Conservation (phyloP, 2,797 vertebrate genomes). For the Phataginus tricuspis region DNA sequence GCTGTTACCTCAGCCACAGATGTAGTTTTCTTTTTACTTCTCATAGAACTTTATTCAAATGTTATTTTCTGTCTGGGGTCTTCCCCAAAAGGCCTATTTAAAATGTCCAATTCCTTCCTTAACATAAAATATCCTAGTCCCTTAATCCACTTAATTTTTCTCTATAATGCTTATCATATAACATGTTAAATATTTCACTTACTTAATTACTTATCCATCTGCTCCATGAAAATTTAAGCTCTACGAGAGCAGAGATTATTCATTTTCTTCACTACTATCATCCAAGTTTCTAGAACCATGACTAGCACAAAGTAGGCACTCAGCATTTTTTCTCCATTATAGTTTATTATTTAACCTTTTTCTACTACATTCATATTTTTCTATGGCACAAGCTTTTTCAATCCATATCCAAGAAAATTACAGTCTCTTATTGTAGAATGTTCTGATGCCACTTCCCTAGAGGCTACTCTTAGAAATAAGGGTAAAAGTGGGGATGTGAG, state of each 20-base stretch:
- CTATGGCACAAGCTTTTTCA: conserved; percentile 26
- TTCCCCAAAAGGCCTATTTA: neutral
- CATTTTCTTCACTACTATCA: neutral
- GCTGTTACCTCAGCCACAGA: neutral
- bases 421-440: neutral
- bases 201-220: neutral
- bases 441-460: neutral
- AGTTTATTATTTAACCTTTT: neutral
- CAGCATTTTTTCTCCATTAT: neutral
- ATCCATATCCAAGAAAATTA: neutral
- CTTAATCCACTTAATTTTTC: neutral
- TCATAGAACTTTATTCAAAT: neutral
- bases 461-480: neutral
- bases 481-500: neutral
- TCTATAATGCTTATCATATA: neutral
- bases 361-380: neutral
- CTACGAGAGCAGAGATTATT: neutral
- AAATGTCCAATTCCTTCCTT: neutral
- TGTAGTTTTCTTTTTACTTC: neutral
- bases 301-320: neutral
- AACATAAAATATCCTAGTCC: neutral
- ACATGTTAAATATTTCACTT: neutral
- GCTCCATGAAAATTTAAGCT: neutral
- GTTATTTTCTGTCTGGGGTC: neutral
- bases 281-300: neutral